Conservation (phyloP, 2,797 vertebrate genomes). For the Leontocebus nigricollis region DNA sequence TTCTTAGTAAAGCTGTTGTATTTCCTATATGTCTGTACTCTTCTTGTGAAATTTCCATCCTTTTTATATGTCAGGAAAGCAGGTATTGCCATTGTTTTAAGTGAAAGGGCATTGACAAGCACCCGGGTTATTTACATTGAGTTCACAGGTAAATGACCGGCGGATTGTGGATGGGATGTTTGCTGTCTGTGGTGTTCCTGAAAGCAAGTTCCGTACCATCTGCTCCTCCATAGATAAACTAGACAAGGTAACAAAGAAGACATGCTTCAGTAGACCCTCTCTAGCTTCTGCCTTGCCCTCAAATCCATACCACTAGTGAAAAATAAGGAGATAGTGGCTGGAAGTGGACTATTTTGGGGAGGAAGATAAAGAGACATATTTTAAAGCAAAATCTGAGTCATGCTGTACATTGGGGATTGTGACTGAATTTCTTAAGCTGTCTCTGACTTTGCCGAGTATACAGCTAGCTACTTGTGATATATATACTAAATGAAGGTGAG, state of each 20-base stretch:
- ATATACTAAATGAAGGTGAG: conserved; percentile 7
- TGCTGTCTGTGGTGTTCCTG: conserved; percentile 92
- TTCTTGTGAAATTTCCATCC: conserved; percentile 10
- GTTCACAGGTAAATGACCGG: conserved; percentile 93
- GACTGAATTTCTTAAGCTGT: conserved; percentile 35
- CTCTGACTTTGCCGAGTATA: neutral
- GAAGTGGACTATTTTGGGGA: conserved; percentile 2
- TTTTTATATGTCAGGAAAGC: conserved; percentile 32
- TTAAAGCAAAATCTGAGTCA: conserved; percentile 33
- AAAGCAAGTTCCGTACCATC: conserved; percentile 92
- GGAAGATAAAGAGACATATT: neutral
- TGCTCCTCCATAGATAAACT: conserved; percentile 96
- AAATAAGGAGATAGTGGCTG: neutral
- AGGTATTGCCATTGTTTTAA: conserved; percentile 34
- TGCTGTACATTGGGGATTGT: neutral
- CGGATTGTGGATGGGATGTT: conserved; percentile 96
- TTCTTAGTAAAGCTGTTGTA: neutral
- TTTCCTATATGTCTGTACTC: neutral
- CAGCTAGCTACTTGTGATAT: neutral
- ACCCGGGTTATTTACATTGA: conserved; percentile 39
- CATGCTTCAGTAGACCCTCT: conserved; percentile 4
- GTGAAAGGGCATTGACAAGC: conserved; percentile 3
- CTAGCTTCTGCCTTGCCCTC: neutral
- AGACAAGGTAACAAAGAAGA: conserved; percentile 90
- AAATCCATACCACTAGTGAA: neutral